A percentile compares a stretch with the other conserved stretches of the same genome.
Conservation (phyloP, 2,113 vertebrate genomes). For the Callipepla californica region DNA sequence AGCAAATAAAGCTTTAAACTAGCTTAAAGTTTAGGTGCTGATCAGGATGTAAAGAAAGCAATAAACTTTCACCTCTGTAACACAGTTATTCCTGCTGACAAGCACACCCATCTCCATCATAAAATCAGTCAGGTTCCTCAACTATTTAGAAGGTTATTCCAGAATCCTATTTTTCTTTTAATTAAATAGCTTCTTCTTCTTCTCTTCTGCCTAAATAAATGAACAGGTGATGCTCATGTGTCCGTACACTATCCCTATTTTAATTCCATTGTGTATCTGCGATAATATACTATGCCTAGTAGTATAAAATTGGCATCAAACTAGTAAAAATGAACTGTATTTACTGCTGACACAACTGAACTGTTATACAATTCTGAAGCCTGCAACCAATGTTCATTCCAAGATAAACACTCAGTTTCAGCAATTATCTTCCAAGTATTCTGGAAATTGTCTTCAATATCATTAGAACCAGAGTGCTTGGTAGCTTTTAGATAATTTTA, state of each 20-base stretch:
- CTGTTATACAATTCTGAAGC: not conserved
- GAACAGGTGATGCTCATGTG: not conserved
- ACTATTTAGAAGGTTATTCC: not conserved
- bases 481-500: not conserved
- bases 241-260: not conserved
- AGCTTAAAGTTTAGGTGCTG: not conserved
- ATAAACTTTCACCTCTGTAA: not conserved
- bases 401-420: not conserved
- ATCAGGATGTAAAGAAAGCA: not conserved
- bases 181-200: not conserved
- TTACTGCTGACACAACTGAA: not conserved
- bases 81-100: not conserved
- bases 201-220: not conserved
- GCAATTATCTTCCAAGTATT: not conserved
- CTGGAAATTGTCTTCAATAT: not conserved
- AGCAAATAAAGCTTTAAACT: not conserved
- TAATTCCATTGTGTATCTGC: not conserved
- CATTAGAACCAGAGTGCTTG: not conserved
- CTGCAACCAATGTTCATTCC: not conserved
- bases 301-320: not conserved
- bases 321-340: not conserved
- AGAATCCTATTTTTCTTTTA: not conserved
- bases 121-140: not conserved
- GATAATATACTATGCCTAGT: not conserved
- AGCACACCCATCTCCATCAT: not conserved